Conservation (phyloP, 2,888 invertebrate species). For the Cryptocephalus primarius region DNA sequence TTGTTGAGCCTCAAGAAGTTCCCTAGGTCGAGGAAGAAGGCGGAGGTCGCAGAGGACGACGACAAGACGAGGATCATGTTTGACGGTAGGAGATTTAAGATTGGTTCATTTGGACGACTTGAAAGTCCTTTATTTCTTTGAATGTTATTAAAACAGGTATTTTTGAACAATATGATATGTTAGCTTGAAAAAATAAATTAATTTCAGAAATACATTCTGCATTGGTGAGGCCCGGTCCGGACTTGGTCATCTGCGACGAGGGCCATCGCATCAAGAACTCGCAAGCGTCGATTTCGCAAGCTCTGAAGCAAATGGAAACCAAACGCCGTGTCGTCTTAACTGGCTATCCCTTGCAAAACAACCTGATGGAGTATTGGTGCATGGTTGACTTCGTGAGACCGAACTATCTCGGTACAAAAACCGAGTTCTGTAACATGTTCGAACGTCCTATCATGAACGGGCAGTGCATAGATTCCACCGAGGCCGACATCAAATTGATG, state of each 20-base stretch:
- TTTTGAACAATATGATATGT: too few species aligned
- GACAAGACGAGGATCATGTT: constrained; percentile 61
- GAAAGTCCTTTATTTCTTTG: background rate
- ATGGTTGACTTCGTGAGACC: constrained; percentile 99
- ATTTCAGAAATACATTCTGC: constrained; percentile 68
- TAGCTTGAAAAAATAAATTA: too few species aligned
- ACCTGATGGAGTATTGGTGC: constrained; percentile 93
- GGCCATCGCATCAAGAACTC: constrained; percentile 98
- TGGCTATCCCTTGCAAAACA: constrained; percentile 97
- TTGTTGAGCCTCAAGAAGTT: constrained; percentile 72
- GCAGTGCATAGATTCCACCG: constrained; percentile 94
- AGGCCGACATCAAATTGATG: constrained; percentile 88
- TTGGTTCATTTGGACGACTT: background rate
- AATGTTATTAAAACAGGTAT: too few species aligned
- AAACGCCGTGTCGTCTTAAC: constrained; percentile 91
- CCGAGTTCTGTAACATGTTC: constrained; percentile 97
- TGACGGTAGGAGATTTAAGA: constrained; percentile 44
- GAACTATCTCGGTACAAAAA: constrained; percentile 91
- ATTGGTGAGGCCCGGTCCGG: constrained; percentile 83
- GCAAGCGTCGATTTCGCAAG: constrained; percentile 91
- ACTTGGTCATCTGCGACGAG: constrained; percentile 90
- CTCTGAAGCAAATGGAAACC: constrained; percentile 89
- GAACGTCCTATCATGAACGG: constrained; percentile 98
- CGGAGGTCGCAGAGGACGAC: constrained; percentile 39
- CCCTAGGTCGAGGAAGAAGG: constrained; percentile 52